These are phyloP conservation scores for Zosterops pallidus DNA, from an alignment of 2,113 vertebrate species.

Conservation along the genomic window DNA sequence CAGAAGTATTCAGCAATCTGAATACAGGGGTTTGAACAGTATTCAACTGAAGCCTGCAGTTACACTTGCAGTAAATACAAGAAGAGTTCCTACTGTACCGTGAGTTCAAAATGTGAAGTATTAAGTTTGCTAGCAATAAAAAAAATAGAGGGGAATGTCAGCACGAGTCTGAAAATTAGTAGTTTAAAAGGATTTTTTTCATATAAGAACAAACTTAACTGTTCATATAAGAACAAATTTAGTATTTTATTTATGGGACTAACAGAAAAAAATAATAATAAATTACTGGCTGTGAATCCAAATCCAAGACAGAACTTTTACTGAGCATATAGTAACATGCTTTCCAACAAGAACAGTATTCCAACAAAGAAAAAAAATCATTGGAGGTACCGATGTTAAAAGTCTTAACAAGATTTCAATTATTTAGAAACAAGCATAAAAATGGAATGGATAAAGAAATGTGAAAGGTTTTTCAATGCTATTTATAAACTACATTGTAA, in stretches of 20 bases:
- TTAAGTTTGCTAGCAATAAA: neutral
- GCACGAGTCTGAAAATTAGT: neutral
- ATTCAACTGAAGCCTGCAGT: neutral
- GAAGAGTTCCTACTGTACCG: neutral
- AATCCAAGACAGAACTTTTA: neutral
- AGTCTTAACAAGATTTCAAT: neutral
- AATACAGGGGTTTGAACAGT: neutral
- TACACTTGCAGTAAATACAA: neutral
- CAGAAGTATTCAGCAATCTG: neutral
- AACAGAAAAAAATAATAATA: neutral
- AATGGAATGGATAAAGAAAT: neutral
- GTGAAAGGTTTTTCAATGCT: neutral
- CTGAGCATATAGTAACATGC: neutral
- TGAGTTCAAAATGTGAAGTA: neutral
- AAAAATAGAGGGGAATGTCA: neutral
- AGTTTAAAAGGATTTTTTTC: neutral
- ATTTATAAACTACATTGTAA: neutral
- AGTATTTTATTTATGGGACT: neutral
- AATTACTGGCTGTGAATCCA: neutral
- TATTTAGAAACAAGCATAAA: neutral
- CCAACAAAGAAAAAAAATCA: neutral
- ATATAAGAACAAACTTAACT: neutral
- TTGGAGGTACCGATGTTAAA: conserved; percentile 13
- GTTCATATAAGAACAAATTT: neutral
- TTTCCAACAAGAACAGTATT: neutral